A percentile compares a stretch with the other conserved stretches of the same genome.
Evolutionary conservation across 2,888 invertebrate species (phyloP).

Genomic region (Melanostoma scalare): DNA sequence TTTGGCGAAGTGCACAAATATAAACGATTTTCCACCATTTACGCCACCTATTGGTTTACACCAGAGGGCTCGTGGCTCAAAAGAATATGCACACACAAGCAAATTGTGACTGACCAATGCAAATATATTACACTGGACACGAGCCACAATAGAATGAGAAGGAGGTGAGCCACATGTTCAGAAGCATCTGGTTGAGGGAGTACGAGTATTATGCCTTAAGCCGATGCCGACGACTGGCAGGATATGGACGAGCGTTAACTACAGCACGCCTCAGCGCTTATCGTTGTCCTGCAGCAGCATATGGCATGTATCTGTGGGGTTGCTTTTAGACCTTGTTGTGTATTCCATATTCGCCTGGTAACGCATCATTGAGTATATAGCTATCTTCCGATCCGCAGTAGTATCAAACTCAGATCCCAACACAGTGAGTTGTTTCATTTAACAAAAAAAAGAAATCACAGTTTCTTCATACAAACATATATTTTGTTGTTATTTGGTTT

Average conservation of each 20-base stretch:
- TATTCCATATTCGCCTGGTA: slow-evolving; percentile 59
- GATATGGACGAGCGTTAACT: slow-evolving; percentile 71
- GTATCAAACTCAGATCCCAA: slow-evolving; percentile 40
- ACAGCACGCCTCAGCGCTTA: slow-evolving; percentile 67
- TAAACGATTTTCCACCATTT: slow-evolving; percentile 56
- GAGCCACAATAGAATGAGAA: neutral
- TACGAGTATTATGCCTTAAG: slow-evolving; percentile 54
- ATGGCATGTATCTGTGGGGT: slow-evolving; percentile 32
- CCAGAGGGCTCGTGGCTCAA: slow-evolving; percentile 15
- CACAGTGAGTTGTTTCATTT: neutral
- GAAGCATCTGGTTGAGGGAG: slow-evolving; percentile 29
- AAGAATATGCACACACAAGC: slow-evolving; percentile 4
- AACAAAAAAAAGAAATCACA: neutral
- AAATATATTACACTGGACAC: slow-evolving; percentile 60
- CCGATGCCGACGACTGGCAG: slow-evolving; percentile 62
- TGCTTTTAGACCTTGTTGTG: slow-evolving; percentile 37
- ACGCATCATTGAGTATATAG: slow-evolving; percentile 63
- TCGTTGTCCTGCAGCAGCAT: slow-evolving; percentile 64
- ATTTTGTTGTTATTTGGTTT: slow-evolving; percentile 1
- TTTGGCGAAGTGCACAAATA: slow-evolving; percentile 18
- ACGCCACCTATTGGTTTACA: slow-evolving; percentile 40
- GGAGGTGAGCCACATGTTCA: neutral
- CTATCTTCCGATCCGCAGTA: slow-evolving; percentile 40
- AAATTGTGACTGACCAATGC: slow-evolving; percentile 48
- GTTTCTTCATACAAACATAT: neutral